Conservation (phyloP, 2,888 invertebrate genomes). For the Spisula subtruncata region DNA sequence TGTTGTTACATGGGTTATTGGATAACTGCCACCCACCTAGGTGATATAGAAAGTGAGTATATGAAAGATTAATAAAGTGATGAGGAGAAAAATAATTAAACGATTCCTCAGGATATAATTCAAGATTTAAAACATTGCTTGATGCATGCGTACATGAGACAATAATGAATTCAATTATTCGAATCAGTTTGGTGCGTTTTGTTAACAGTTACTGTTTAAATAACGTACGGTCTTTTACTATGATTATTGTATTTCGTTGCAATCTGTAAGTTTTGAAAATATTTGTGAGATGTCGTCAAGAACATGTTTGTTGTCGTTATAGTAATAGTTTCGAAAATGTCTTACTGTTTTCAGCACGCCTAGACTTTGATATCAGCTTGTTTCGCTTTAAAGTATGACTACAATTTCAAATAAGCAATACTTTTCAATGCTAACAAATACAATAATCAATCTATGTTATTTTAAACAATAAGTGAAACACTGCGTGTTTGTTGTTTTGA, state of each 20-base stretch:
- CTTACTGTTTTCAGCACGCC: neutral
- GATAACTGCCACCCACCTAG: constrained; percentile 70
- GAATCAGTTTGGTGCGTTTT: too few relatives aligned
- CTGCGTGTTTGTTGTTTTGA: too few relatives aligned
- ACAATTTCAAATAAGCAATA: neutral
- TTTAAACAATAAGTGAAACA: neutral
- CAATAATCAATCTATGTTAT: neutral
- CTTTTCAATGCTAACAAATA: neutral
- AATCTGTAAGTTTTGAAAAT: too few relatives aligned
- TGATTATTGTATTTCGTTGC: too few relatives aligned
- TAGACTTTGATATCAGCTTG: neutral
- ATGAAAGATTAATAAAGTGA: neutral
- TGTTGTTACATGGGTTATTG: constrained; percentile 74
- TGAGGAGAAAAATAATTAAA: neutral
- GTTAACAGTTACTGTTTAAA: too few relatives aligned
- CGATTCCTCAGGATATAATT: neutral
- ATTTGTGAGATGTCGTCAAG: too few relatives aligned
- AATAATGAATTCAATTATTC: too few relatives aligned
- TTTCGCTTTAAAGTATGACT: neutral
- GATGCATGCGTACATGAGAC: too few relatives aligned
- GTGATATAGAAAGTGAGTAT: neutral
- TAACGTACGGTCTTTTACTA: too few relatives aligned
- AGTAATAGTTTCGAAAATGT: neutral
- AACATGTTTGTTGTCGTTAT: too few relatives aligned
- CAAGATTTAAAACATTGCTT: too few relatives aligned